A percentile compares a stretch with the other conserved stretches of the same genome.
Conservation (phyloP, 2,113 vertebrate genomes). For the Rhegmatorhina hoffmannsi region DNA sequence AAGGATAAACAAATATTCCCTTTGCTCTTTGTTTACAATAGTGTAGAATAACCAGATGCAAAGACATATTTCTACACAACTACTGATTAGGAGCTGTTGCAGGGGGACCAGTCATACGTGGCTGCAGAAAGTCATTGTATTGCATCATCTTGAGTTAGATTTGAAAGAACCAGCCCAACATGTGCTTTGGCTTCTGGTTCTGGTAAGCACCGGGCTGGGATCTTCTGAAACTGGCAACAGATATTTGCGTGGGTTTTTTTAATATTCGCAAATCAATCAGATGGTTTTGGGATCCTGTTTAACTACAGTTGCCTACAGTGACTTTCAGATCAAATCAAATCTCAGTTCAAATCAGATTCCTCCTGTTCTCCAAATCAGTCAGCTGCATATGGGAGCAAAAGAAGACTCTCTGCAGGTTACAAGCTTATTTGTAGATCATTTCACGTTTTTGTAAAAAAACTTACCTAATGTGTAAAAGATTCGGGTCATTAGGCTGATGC, state of each 20-base stretch:
- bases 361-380: background rate
- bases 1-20: background rate
- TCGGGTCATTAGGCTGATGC: slow-evolving; percentile 87
- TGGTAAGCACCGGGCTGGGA: background rate
- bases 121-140: background rate
- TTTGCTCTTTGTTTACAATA: background rate
- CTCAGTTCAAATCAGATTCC: background rate
- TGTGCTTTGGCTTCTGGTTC: background rate
- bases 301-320: background rate
- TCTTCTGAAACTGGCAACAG: background rate
- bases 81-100: background rate
- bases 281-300: background rate
- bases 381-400: background rate
- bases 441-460: background rate
- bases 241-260: background rate
- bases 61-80: background rate
- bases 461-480: slow-evolving; percentile 91
- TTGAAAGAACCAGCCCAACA: background rate
- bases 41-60: background rate
- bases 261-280: background rate
- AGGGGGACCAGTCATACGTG: background rate
- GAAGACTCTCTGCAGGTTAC: background rate
- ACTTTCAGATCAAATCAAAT: background rate
- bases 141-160: background rate
- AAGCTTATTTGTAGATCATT: background rate